Base-by-base conservation (phyloP, 2,888 invertebrate species). In the Synanthedon formicaeformis region DNA sequence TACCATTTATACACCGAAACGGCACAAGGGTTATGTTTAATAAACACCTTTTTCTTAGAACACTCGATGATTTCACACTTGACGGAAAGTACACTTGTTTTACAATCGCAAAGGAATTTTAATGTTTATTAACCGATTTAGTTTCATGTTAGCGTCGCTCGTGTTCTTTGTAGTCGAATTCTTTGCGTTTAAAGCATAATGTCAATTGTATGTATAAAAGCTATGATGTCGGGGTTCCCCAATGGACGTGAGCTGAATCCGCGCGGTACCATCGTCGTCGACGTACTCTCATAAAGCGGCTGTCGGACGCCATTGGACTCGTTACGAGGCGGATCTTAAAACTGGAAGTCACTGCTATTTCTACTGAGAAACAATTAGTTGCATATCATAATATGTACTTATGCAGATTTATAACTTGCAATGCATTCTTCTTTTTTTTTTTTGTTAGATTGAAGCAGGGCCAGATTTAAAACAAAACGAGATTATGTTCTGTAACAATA, bases 131-230 rank as follows among this genome's bases (percentile, higher is more conserved):
- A 63, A 60, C 56, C 58, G 57, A 69, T 66, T 67, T 62, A 57
- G 56, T 60, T 67, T 60, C 63, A 58, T 51, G 58, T 64, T 64
- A 71, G 64, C 64, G 63, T 62, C 63, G 52, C 53, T 54, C 53
- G 59, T 56, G 54, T 54, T 54, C 51, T 53, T 63, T 60, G 18
- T 52, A 59, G 34, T 34, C 34, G 63, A 65, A 71, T 71, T 66
- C 64, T 58, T 64, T 57, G 60, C 58, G 66, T 65, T 70, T 64
- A 59, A 61, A 56, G 64, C 67, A 71, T 79, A 78, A 78, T 80
- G 78, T 81, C 75, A 78, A 67, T 66, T 66, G 65, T 49, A 49
- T 70, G 77, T 81, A 76, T 73, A 69, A 68, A 72, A 75, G 75
- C 71, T 55, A 57, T 67, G 73, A 67, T 71, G 70, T 60, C 61